Evolutionary conservation across 2,888 invertebrate genomes (phyloP).

Genomic region (Cepaea hortensis): DNA sequence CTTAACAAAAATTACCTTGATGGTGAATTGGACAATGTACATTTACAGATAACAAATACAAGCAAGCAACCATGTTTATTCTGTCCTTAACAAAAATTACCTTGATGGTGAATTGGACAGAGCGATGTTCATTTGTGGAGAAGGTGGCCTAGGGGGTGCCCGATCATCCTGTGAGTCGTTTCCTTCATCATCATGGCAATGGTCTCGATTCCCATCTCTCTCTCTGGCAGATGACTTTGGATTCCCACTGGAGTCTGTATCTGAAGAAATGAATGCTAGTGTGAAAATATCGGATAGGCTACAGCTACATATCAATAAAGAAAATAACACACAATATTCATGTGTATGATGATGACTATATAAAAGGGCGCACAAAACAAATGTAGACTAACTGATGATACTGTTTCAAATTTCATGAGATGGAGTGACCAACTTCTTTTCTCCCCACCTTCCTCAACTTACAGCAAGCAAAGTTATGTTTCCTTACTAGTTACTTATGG

Average conservation of each 20-base stretch:
- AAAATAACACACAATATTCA: too few relatives aligned
- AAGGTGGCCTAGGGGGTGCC: constrained; percentile 56
- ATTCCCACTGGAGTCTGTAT: constrained; percentile 18
- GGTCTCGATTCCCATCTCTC: constrained; percentile 6
- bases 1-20: constrained; percentile 33
- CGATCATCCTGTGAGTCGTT: constrained; percentile 47
- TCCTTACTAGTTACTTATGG: too few relatives aligned
- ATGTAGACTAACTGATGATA: too few relatives aligned
- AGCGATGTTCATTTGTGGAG: constrained; percentile 51
- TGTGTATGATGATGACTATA: too few relatives aligned
- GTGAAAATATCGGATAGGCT: too few relatives aligned
- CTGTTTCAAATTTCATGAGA: too few relatives aligned
- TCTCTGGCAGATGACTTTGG: constrained; percentile 11
- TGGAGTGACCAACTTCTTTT: too few relatives aligned
- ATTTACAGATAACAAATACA: not conserved
- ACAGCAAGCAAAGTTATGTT: too few relatives aligned
- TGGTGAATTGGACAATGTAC: too few relatives aligned
- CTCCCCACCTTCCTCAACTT: too few relatives aligned
- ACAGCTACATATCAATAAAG: too few relatives aligned
- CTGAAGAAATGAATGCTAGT: not conserved
- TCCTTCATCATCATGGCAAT: constrained; percentile 18
- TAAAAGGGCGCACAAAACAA: too few relatives aligned
- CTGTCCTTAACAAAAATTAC: constrained; percentile 23
- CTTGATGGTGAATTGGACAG: constrained; percentile 48
- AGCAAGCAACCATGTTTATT: not conserved